Evolutionary conservation across 2,888 invertebrate species (phyloP).

Genomic region (Diaphora mendica): DNA sequence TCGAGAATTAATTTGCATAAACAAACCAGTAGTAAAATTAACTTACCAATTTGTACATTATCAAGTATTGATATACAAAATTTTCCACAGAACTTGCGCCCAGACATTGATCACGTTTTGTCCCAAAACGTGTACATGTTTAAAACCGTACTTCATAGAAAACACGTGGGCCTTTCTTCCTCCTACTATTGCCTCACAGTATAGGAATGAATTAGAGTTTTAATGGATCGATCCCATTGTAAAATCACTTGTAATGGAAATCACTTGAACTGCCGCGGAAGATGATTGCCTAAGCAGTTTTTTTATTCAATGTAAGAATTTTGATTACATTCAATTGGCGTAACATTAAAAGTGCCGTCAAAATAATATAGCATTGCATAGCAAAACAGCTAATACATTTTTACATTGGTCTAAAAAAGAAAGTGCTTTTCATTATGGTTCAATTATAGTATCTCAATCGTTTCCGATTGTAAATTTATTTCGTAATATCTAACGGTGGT

Average conservation of each 20-base stretch:
- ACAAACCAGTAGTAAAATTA: neutral
- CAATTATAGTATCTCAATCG: neutral
- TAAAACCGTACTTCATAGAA: conserved; percentile 1
- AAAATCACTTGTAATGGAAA: conserved; percentile 14
- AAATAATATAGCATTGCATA: neutral
- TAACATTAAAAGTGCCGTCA: neutral
- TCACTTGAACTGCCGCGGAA: conserved; percentile 13
- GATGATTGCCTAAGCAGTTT: conserved; percentile 6
- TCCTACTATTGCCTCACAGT: conserved; percentile 4
- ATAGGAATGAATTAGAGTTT: neutral
- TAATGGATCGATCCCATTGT: conserved; percentile 8
- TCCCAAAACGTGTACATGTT: neutral
- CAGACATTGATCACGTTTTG: neutral
- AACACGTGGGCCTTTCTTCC: neutral
- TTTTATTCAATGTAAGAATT: neutral
- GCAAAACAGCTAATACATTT: neutral
- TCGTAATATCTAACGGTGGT: neutral
- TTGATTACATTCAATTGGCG: conserved; percentile 7
- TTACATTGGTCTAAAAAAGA: neutral
- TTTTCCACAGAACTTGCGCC: neutral
- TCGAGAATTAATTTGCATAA: neutral
- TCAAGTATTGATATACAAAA: neutral
- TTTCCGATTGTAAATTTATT: neutral
- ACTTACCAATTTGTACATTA: neutral
- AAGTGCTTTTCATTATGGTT: neutral